Base-by-base conservation (phyloP, 2,888 invertebrate species). In the Orthosia cruda region DNA sequence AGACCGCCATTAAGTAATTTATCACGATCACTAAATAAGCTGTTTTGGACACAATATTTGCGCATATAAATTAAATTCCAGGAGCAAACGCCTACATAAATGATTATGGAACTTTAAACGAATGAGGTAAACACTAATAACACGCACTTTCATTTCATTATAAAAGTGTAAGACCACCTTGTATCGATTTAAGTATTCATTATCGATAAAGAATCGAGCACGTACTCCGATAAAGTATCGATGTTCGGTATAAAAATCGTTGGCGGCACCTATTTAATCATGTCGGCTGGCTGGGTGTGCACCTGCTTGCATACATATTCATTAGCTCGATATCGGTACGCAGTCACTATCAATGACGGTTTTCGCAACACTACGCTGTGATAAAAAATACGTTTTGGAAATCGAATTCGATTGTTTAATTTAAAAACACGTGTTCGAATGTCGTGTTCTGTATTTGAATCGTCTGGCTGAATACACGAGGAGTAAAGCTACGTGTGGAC, bases 291-390 rank as follows among this genome's bases (percentile, higher is more conserved):
- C 82, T 82, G 67, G 77, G 84, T 86, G 83, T 92, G 92, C 96
- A 96, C 96, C 96, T 96, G 96, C 95, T 91, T 90, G 88, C 93
- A 96, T 96, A 95, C 96, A 96, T 96, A 96, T 96, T 96, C 96
- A 96, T 96, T 94, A 95, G 89, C 81, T 87, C 87, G 91, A 88
- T 93, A 94, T 94, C 94, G 91, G 90, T 93, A 92, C 89, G 86
- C 92, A 92, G 93, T 93, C 93, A 91, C 91, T 93, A 94, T 93
- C 94, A 92, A 94, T 95, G 93, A 94, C 92, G 92, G 92, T 93
- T 94, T 93, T 92, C 90, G 92, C 92, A 90, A 92, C 88, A 90
- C 87, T 87, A 86, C 87, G 69, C 74, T 71, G 72, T 74, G 74
- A 83, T 85, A 79, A 85, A 88, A 84, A 81, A 80, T 81, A 78